These are phyloP conservation scores for Spinus olivaceus DNA, from an alignment of 2,797 vertebrate genomes.

Conservation along the genomic window DNA sequence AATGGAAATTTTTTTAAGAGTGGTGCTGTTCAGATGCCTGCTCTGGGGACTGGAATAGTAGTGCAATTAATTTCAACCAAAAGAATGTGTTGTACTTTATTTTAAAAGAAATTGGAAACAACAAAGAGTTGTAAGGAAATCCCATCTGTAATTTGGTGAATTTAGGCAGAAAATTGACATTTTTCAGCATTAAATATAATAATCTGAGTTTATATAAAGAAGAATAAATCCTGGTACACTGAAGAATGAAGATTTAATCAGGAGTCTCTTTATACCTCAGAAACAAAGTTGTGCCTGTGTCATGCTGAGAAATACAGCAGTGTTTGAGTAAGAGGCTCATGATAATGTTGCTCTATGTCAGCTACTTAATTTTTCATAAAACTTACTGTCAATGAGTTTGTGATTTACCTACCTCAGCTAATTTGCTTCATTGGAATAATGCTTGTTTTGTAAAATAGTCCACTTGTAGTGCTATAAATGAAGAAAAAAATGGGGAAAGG, in stretches of 20 bases:
- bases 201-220: not conserved
- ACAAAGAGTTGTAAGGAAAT: not conserved
- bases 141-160: not conserved
- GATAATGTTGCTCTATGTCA: not conserved
- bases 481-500: not conserved
- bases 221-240: not conserved
- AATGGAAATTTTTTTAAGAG: not conserved
- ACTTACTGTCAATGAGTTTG: not conserved
- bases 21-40: not conserved
- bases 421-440: not conserved
- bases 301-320: not conserved
- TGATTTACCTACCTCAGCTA: constrained; percentile 11
- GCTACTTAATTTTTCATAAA: constrained; percentile 44
- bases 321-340: not conserved
- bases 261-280: constrained; percentile 22
- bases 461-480: not conserved
- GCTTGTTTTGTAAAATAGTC: constrained; percentile 5
- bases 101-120: not conserved
- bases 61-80: not conserved
- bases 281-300: constrained; percentile 4
- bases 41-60: not conserved
- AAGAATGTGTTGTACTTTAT: not conserved
- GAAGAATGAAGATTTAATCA: constrained; percentile 53
- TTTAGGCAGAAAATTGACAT: not conserved
- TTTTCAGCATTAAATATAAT: constrained; percentile 27